Evolutionary conservation across 2,888 invertebrate genomes (phyloP), one percentile per base, ranked within the genome.

Genomic region (Drosophila testacea): DNA sequence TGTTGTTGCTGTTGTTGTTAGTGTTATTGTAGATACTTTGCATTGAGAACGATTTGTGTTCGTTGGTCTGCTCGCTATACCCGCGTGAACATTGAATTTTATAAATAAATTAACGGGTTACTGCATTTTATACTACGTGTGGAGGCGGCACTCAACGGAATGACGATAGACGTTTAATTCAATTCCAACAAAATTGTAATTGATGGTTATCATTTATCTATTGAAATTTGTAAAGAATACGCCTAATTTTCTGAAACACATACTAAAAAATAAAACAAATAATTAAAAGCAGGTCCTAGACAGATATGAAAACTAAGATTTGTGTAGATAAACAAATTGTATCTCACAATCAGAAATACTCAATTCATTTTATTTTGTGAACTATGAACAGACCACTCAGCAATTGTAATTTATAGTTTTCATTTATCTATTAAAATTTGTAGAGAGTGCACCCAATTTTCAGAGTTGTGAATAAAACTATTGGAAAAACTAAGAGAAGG

Each of bases 91-190:
- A 80, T 79, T 82, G 82, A 69, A 82, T 83, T 69, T 81, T 66
- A 82, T 87, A 87, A 87, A 83, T 83, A 87, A 83, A 83, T 84
- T 86, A 83, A 77, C 79, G 60, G 66, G 41, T 69, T 69, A 64
- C 64, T 59, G 63, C 64, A 67, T 67, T 60, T 69, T 27, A 41
- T 60, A 42, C 22, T 36, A 22, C 22, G 3, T 34, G 46, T 57
- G 68, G 47, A 41, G 65, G 66, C 50, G 55, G 13, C 22, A 4
- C 7, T 10, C 34, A 32, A 38, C n/a, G 9, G 52, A 44, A 36
- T 36, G 36, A 47, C 38, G 44, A 34, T 42, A 42, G 6, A 22
- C 34, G 10, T 38, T 27, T n/a, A 34, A 57, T 54, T 50, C 13
- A 13, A 32, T 41, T 36, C 4, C 30, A 39, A 30, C 34, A 27